phyloP scores from a whole-genome alignment of 2,797 vertebrate species.

The Parotocinclus haroldoi region DNA sequence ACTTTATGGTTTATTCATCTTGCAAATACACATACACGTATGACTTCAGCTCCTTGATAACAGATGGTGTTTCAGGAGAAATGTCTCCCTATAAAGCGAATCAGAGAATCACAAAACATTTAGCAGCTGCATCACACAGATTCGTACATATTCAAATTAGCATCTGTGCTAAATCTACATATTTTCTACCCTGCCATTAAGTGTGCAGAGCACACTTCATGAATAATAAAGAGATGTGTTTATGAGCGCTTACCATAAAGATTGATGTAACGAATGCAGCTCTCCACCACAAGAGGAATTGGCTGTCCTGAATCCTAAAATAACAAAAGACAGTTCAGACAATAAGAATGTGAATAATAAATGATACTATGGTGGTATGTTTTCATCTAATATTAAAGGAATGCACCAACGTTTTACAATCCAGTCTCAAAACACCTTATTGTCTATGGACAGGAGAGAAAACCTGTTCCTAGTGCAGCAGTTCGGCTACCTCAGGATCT shows the following conservation, averaged over 20 bases:
- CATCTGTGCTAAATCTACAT: constrained; percentile 32
- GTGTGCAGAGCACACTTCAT: constrained; percentile 1
- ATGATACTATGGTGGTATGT: too few species aligned
- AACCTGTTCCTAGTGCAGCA: too few species aligned
- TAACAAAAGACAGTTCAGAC: neutral
- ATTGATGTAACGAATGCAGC: constrained; percentile 97
- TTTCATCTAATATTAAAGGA: too few species aligned
- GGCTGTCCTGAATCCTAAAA: constrained; percentile 79
- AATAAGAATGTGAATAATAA: neutral
- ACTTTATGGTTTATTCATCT: constrained; percentile 12
- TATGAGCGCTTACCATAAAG: constrained; percentile 81
- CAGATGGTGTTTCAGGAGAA: constrained; percentile 35
- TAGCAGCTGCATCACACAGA: constrained; percentile 25
- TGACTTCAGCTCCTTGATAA: constrained; percentile 13
- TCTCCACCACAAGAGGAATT: constrained; percentile 94
- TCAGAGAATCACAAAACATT: constrained; percentile 22
- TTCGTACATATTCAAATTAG: constrained; percentile 36
- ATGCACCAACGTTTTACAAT: too few species aligned
- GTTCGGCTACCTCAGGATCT: too few species aligned
- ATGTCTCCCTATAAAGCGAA: constrained; percentile 11
- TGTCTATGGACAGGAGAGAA: too few species aligned
- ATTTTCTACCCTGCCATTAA: constrained; percentile 18
- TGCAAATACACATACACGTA: neutral
- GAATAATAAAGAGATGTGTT: constrained; percentile 14
- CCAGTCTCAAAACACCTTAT: too few species aligned